Base-by-base conservation (phyloP, 2,797 vertebrate species). In the Pogonophryne albipinna region DNA sequence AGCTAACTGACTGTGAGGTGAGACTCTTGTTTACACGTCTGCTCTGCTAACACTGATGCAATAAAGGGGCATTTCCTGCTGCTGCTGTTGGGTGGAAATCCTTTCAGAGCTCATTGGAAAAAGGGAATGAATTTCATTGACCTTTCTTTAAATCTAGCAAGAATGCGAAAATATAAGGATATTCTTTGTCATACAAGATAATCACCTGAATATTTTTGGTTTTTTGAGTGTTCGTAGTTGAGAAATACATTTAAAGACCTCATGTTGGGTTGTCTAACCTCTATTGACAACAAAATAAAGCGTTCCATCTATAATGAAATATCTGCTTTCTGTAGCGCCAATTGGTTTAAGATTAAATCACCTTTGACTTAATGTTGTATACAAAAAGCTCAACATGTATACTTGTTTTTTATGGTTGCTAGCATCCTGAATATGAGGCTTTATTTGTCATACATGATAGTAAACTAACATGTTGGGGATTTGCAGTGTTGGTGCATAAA, bases 1-100 rank as follows among this genome's bases (percentile, higher is more conserved):
- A 69, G 0, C 31, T 49, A 0, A 44, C 3, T 3, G 49, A 87
- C 78, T 80, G 57, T 69, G 72, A 94, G 94, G 95, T 96, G 91
- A 94, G 91, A 50, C 11, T 10, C 45, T 27, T 17, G 8, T n/a
- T 31, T 66, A 56, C 51, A 11, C 1, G 12, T 50, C 46, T 4
- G 0, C 49, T 11, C 15, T 5, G 11, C 45, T 6, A 1, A n/a
- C 10, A 27, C 17, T 23, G n/a, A 17, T 17, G 17, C 6, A 11
- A 56, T 47, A 0, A 23, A 9, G 15, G 14, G 11, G 10, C 11
- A 7, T 53, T 5, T n/a, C 27, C 42, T 12, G 8, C 59, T 34
- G 34, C 12, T 3, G 60, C 5, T 57, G 15, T 34, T n/a, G 14
- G 13, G n/a, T 15, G 19, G 16, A 52, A 34, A 0, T 11, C 1